Evolutionary conservation across 2,113 vertebrate species (phyloP).

Genomic region (Notarius lentiginosus): DNA sequence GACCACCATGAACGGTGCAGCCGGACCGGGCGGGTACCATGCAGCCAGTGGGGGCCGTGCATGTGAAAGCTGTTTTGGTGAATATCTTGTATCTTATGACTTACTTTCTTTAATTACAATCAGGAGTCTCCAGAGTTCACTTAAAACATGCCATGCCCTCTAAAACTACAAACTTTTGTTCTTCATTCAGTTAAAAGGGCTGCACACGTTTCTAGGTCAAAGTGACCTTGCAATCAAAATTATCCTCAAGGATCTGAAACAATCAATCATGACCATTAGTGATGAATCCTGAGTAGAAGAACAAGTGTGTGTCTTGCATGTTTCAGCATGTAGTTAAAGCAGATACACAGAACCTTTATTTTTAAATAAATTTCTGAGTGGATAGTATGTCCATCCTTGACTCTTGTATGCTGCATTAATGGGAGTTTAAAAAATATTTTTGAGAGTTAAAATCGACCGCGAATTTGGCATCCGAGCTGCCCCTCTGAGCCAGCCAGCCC

Average conservation of each 20-base stretch:
- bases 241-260: not conserved
- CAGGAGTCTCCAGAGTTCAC: constrained; percentile 26
- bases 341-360: no score
- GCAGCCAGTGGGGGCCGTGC: constrained; percentile 81
- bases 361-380: no score
- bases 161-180: not conserved
- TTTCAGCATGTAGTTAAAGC: not conserved
- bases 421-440: no score
- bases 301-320: not conserved
- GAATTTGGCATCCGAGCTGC: no score
- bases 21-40: constrained; percentile 80
- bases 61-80: constrained; percentile 96
- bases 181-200: constrained; percentile 34
- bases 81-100: constrained; percentile 58
- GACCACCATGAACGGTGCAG: constrained; percentile 86
- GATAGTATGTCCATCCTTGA: no score
- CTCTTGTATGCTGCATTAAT: no score
- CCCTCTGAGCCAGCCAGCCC: no score
- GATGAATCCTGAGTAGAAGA: not conserved
- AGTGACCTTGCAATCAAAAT: constrained; percentile 17
- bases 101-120: constrained; percentile 28
- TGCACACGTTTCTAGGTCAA: constrained; percentile 10
- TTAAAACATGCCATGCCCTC: constrained; percentile 6
- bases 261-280: constrained; percentile 25
- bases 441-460: no score